phyloP scores from a whole-genome alignment of 2,888 invertebrate species.

The Ichneumoninae sp. region DNA sequence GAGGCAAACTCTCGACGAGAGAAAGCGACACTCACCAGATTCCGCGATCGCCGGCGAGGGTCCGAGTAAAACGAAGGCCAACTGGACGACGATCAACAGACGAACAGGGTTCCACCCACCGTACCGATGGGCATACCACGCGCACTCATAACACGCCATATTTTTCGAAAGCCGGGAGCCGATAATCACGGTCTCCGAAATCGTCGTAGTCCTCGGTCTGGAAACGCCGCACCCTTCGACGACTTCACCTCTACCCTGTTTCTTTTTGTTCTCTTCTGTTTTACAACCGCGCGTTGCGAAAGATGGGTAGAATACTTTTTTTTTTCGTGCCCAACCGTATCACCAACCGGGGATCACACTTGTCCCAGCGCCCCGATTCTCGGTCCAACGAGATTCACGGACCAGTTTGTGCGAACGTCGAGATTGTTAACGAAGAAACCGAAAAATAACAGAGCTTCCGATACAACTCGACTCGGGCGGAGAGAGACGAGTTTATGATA shows the following conservation, averaged over 20 bases:
- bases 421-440: not conserved
- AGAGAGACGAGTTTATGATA: not conserved
- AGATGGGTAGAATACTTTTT: not conserved
- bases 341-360: conserved; percentile 1
- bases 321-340: not conserved
- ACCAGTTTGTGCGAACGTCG: too few relatives aligned
- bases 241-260: conserved; percentile 3
- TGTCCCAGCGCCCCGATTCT: not conserved
- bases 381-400: not conserved
- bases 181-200: conserved; percentile 41
- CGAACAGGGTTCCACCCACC: conserved; percentile 60
- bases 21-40: conserved; percentile 63
- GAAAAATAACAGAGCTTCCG: not conserved
- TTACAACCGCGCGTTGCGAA: not conserved
- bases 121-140: conserved; percentile 49
- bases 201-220: conserved; percentile 24
- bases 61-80: conserved; percentile 64
- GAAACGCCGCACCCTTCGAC: conserved; percentile 25
- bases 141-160: conserved; percentile 69
- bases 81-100: conserved; percentile 66
- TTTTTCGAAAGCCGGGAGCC: conserved; percentile 51
- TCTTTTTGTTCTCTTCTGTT: not conserved
- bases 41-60: conserved; percentile 55
- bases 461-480: not conserved
- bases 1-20: not conserved